Percentiles rank a stretch among this genome's conserved stretches.
Evolutionary conservation across 53 echinoderm and acorn worm genomes (phyloP).

Genomic region (Holothuria scabra): DNA sequence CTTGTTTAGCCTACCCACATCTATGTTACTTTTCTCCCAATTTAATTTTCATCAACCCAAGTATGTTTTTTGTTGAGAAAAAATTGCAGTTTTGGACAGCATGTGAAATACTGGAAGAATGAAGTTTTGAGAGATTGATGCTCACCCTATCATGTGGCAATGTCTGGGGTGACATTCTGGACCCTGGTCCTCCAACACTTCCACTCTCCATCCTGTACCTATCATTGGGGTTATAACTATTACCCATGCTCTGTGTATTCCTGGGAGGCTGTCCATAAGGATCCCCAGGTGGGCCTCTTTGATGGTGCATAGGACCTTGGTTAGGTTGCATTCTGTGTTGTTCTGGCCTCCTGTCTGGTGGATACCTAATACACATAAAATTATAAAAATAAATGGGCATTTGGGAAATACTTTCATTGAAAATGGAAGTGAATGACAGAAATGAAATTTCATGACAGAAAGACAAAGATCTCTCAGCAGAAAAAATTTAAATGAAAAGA

Average conservation of each 20-base stretch:
- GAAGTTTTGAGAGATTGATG: background rate
- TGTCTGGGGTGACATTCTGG: conserved; percentile 42
- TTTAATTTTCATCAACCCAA: too few relatives aligned
- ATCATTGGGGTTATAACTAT: conserved; percentile 21
- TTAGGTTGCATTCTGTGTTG: conserved; percentile 37
- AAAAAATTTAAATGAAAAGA: too few relatives aligned
- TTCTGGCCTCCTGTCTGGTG: conserved; percentile 56
- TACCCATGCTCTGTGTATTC: background rate
- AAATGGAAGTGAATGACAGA: too few relatives aligned
- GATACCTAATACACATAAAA: conserved; percentile 25
- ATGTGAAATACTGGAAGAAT: background rate
- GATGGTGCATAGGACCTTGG: conserved; percentile 47
- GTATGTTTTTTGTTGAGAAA: too few relatives aligned
- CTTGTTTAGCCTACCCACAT: too few relatives aligned
- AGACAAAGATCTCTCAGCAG: too few relatives aligned
- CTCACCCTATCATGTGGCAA: conserved; percentile 26
- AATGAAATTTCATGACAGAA: too few relatives aligned
- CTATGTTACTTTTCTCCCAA: too few relatives aligned
- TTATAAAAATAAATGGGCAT: too few relatives aligned
- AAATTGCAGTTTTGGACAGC: too few relatives aligned
- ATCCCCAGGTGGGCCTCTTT: conserved; percentile 35
- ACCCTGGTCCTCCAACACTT: conserved; percentile 64
- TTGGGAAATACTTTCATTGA: too few relatives aligned
- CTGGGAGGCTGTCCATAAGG: conserved; percentile 15
- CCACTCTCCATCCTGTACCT: conserved; percentile 55